Conservation (phyloP, 2,113 vertebrate genomes). For the Microcebus lehilahytsara region DNA sequence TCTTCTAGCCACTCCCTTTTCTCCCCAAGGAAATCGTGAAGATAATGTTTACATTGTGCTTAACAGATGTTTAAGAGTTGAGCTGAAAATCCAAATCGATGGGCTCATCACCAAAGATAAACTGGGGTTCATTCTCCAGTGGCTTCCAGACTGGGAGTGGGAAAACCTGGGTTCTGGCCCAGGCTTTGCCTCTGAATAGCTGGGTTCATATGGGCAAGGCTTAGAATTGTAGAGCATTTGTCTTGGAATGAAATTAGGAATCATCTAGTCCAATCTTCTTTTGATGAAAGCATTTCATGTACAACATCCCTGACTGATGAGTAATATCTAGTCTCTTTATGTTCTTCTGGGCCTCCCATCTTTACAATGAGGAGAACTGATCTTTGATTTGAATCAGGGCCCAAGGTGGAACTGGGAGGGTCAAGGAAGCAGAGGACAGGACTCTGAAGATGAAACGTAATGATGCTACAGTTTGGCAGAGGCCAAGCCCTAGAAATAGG, state of each 20-base stretch:
- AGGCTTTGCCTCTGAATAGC: background rate
- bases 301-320: background rate
- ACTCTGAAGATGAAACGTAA: background rate
- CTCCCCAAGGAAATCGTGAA: background rate
- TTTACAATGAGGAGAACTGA: background rate
- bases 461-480: background rate
- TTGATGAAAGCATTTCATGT: slow-evolving; percentile 2
- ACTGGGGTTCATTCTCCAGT: background rate
- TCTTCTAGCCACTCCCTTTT: background rate
- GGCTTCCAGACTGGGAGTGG: background rate
- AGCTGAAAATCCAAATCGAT: background rate
- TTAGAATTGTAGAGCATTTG: background rate
- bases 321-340: background rate
- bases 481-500: background rate
- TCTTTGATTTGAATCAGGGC: background rate
- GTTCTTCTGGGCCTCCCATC: background rate
- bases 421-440: background rate
- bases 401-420: background rate
- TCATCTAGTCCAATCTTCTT: background rate
- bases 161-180: background rate
- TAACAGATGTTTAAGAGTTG: background rate
- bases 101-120: background rate
- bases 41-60: background rate
- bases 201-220: background rate
- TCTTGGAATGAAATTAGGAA: background rate